Evolutionary conservation across 2,113 vertebrate genomes (phyloP).

Genomic region (Saguinus midas): DNA sequence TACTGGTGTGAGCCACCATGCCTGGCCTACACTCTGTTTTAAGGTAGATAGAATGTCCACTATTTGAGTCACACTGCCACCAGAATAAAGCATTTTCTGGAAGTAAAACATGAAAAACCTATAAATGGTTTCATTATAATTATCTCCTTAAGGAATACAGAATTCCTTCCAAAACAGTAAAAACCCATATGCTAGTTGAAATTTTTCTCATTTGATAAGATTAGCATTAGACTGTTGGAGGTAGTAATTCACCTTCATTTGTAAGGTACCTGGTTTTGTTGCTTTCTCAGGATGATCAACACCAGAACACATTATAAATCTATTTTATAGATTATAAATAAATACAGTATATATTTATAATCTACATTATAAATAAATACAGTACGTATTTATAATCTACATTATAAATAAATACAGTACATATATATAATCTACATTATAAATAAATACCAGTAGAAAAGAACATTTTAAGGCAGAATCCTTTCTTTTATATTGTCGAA

Average conservation of each 20-base stretch:
- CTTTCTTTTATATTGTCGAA: neutral
- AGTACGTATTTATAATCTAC: too few species aligned
- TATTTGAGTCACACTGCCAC: neutral
- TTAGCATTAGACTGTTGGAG: neutral
- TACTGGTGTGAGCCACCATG: neutral
- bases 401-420: too few species aligned
- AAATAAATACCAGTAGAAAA: constrained; percentile 48
- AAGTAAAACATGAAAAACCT: neutral
- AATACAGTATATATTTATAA: too few species aligned
- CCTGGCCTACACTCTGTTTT: neutral
- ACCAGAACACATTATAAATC: neutral
- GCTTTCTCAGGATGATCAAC: constrained; percentile 29
- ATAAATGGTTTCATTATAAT: neutral
- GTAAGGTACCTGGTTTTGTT: neutral
- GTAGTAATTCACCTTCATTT: neutral
- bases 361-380: constrained; percentile 38
- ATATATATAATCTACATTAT: neutral
- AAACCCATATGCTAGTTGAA: neutral
- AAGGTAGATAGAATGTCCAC: neutral
- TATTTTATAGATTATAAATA: too few species aligned
- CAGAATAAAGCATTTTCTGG: neutral
- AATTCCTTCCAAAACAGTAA: neutral
- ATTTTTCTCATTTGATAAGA: constrained; percentile 39
- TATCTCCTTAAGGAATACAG: neutral
- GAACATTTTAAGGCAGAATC: constrained; percentile 39